phyloP scores from a whole-genome alignment of 2,888 invertebrate genomes.

The Drosophila mimetica region DNA sequence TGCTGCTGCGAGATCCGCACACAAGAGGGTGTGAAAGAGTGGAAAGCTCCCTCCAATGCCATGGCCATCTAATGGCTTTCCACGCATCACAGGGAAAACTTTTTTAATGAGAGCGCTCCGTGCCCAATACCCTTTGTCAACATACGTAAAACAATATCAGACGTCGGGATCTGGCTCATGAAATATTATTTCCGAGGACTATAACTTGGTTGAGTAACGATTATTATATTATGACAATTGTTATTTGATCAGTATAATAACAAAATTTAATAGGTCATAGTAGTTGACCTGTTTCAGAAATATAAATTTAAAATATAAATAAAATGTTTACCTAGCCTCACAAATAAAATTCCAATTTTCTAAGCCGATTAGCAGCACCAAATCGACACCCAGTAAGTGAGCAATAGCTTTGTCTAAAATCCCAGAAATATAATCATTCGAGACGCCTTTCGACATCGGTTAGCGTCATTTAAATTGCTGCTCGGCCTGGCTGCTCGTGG shows the following conservation, averaged over 20 bases:
- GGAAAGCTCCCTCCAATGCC: constrained; percentile 39
- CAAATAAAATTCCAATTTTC: background rate
- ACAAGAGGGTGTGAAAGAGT: constrained; percentile 6
- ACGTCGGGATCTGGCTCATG: background rate
- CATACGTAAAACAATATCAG: background rate
- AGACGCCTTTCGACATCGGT: constrained; percentile 15
- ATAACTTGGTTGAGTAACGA: background rate
- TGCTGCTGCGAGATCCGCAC: constrained; percentile 64
- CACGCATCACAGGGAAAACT: constrained; percentile 61
- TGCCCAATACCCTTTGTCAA: constrained; percentile 47
- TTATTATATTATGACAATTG: too few species aligned
- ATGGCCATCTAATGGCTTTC: constrained; percentile 68
- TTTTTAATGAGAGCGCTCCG: constrained; percentile 64
- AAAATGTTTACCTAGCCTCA: too few species aligned
- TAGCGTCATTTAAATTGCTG: constrained; percentile 40
- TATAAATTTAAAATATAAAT: too few species aligned
- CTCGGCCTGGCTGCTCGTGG: constrained; percentile 29
- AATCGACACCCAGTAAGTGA: background rate
- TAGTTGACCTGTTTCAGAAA: too few species aligned
- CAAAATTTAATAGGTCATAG: too few species aligned
- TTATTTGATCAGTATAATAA: too few species aligned
- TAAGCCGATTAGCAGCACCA: background rate
- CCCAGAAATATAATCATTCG: constrained; percentile 2
- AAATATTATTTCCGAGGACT: background rate
- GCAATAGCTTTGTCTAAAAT: background rate